Evolutionary conservation across 2,888 invertebrate genomes (phyloP), one percentile per base, ranked within the genome.

Genomic region (Trachelus iudaicus): DNA sequence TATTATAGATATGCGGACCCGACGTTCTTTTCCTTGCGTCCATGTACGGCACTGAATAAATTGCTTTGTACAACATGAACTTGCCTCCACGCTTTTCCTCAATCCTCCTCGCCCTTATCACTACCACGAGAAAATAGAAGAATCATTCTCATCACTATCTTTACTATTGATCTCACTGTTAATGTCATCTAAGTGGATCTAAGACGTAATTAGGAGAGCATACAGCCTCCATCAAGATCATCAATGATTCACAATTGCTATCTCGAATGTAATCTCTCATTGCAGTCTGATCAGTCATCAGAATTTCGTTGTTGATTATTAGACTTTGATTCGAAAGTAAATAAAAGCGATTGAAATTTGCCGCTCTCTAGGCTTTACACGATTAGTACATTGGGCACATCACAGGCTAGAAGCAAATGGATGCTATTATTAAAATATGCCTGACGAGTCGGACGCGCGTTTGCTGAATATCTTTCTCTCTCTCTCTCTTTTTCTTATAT

Each of bases 381-480:
- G 9, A 56, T 56, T 56, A 56, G 6, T 56, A 56, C 56, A 23
- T 56, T 56, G 9, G 23, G 15, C 56, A 56, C 56, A 56, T 23
- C 56, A 23, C 56, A 56, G 56, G 56, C 15, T 40, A 40, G 15
- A 15, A 6, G 9, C 56, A 56, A 23, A 56, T 56, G 6, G 56
- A 23, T 56, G 23, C 9, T 56, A 23, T 56, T 23, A 56, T 9
- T 56, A 56, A 82, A 82, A 82, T 81, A 73, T 77, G 76, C 77
- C 69, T 74, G 31, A 34, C 34, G 33, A 33, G 31, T 71, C 77
- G 78, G 75, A 75, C 73, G 78, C 34, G 75, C 79, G 69, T 80
- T 81, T 82, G 81, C 81, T 80, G 81, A 81, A 82, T 81, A 81
- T 79, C 82, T 56, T 56, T 40, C 2, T 56, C 56, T 56, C 75